Percentiles rank a stretch among this genome's conserved stretches.
Conservation (phyloP, 1,140 invertebrate species). For the Lepidurus apus region DNA sequence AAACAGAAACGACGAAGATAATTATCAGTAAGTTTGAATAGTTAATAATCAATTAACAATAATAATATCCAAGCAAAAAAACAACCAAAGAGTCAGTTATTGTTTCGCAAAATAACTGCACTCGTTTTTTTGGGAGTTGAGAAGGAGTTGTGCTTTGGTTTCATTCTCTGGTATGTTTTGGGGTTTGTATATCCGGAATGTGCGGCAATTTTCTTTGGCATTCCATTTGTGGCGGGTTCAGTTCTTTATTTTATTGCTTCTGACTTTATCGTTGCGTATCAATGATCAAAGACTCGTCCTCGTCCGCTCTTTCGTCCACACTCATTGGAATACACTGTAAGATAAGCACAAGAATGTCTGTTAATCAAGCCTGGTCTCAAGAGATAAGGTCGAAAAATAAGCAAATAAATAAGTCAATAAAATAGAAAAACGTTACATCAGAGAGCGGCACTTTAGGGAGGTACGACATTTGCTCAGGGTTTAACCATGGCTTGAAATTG, state of each 20-base stretch:
- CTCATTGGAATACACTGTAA: not conserved
- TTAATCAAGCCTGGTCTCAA: too few species aligned
- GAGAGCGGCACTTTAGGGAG: conserved; percentile 17
- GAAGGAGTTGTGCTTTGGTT: too few species aligned
- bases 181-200: not conserved
- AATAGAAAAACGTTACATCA: not conserved
- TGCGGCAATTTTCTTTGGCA: not conserved
- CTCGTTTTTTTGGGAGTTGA: too few species aligned
- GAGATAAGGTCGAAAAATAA: not conserved
- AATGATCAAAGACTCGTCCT: not conserved
- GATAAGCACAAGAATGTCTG: not conserved
- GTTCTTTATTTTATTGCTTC: not conserved
- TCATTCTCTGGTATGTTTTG: too few species aligned
- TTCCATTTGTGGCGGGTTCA: not conserved
- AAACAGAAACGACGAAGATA: not conserved
- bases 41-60: not conserved
- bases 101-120: too few species aligned
- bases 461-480: conserved; percentile 66
- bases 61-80: too few species aligned
- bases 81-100: too few species aligned
- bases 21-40: not conserved
- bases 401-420: not conserved
- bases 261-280: conserved; percentile 2
- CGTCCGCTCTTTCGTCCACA: not conserved
- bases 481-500: conserved; percentile 75